These are phyloP conservation scores for Plecotus auritus DNA, from an alignment of 2,113 vertebrate species.

Conservation along the genomic window DNA sequence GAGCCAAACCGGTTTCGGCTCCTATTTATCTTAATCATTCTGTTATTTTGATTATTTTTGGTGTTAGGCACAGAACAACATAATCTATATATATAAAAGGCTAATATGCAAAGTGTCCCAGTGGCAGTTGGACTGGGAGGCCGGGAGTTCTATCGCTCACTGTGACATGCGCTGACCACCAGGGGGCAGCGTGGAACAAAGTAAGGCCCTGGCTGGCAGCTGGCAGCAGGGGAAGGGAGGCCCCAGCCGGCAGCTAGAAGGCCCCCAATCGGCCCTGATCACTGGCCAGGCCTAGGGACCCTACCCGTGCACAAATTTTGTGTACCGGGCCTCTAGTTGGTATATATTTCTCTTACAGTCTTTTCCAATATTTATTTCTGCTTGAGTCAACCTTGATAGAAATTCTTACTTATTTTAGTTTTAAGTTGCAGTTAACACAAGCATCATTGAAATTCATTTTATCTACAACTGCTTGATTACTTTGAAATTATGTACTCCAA, in stretches of 20 bases:
- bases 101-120: too few relatives aligned
- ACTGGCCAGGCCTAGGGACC: too few relatives aligned
- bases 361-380: slow-evolving; percentile 55
- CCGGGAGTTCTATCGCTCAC: too few relatives aligned
- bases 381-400: slow-evolving; percentile 25
- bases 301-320: too few relatives aligned
- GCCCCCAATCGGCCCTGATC: too few relatives aligned
- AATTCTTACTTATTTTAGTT: slow-evolving; percentile 43
- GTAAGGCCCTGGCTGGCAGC: too few relatives aligned
- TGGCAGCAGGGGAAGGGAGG: too few relatives aligned
- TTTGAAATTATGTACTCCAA: slow-evolving; percentile 42
- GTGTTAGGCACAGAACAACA: not conserved
- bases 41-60: slow-evolving; percentile 42
- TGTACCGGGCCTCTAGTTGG: not conserved
- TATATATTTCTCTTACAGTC: not conserved
- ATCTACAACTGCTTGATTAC: slow-evolving; percentile 11
- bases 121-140: too few relatives aligned
- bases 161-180: too few relatives aligned
- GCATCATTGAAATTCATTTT: slow-evolving; percentile 51
- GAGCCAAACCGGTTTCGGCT: too few relatives aligned
- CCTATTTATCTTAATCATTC: not conserved
- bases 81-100: not conserved
- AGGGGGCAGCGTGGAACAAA: too few relatives aligned
- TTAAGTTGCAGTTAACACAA: not conserved
- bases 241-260: too few relatives aligned